Conservation (phyloP, 37 sponge, comb jelly and placozoan genomes). For the Aplysina aerophoba region DNA sequence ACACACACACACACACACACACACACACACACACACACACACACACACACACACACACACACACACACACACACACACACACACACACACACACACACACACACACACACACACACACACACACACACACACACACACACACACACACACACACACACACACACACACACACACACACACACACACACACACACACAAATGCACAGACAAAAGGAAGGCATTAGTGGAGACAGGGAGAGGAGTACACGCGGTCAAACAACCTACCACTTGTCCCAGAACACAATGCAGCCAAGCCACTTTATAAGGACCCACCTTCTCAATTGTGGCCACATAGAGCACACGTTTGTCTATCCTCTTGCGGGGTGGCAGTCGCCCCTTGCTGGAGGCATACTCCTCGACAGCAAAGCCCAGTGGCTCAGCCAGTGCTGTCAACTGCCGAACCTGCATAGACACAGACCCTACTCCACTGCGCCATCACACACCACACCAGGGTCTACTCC, state of each 20-base stretch:
- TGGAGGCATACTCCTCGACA: conserved; percentile 93
- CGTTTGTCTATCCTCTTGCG: conserved; percentile 67
- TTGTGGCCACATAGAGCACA: conserved; percentile 87
- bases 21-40: neutral
- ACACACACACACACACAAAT: conserved; percentile 6
- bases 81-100: conserved; percentile 37
- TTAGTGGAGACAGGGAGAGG: neutral
- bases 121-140: neutral
- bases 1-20: conserved; percentile 15
- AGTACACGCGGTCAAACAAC: neutral
- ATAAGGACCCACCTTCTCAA: conserved; percentile 77
- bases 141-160: conserved; percentile 1
- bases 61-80: conserved; percentile 24
- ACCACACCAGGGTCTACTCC: neutral
- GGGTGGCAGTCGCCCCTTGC: conserved; percentile 89
- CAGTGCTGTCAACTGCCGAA: conserved; percentile 80
- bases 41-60: conserved; percentile 2
- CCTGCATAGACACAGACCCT: conserved; percentile 47
- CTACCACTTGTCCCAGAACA: neutral
- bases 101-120: neutral
- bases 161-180: conserved; percentile 28
- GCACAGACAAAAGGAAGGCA: neutral
- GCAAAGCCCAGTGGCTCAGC: conserved; percentile 76
- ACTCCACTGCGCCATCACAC: neutral
- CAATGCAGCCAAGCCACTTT: neutral